Evolutionary conservation across 53 echinoderm and acorn worm genomes (phyloP).

Genomic region (Pentamera pediparva): DNA sequence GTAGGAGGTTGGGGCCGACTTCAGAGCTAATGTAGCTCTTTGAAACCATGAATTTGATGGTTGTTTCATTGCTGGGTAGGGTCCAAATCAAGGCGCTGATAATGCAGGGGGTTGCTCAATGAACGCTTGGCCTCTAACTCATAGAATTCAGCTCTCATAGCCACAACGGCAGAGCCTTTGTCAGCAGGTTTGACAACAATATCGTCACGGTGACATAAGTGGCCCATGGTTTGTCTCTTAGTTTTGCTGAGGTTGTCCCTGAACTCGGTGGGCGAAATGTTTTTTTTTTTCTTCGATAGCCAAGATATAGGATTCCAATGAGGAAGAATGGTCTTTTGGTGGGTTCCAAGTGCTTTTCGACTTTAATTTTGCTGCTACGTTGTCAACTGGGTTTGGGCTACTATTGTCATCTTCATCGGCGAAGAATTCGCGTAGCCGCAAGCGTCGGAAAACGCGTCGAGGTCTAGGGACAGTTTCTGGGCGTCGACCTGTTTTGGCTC

Average conservation of each 20-base stretch:
- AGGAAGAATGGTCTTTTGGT: constrained; percentile 11
- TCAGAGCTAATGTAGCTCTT: not conserved
- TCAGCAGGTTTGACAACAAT: constrained; percentile 6
- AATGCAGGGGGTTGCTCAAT: not conserved
- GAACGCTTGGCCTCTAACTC: not conserved
- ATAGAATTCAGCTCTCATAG: constrained; percentile 5
- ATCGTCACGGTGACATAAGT: not conserved
- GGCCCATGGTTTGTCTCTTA: not conserved
- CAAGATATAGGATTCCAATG: constrained; percentile 8
- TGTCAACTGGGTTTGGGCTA: not conserved
- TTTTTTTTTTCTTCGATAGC: constrained; percentile 8
- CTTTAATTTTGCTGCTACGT: not conserved
- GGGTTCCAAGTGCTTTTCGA: constrained; percentile 18
- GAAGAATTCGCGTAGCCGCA: constrained; percentile 6
- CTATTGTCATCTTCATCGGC: constrained; percentile 8
- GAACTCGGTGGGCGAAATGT: not conserved
- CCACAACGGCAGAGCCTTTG: constrained; percentile 25
- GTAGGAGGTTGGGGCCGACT: not conserved
- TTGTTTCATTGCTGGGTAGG: not conserved
- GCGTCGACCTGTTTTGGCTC: constrained; percentile 8
- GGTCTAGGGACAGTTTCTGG: not conserved
- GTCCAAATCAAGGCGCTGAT: not conserved
- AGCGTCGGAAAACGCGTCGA: constrained; percentile 7
- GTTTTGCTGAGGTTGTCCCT: not conserved
- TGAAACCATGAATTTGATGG: not conserved